Evolutionary conservation across 2,113 vertebrate species (phyloP), one percentile per base, ranked within the genome.

Genomic region (Cacatua alba): DNA sequence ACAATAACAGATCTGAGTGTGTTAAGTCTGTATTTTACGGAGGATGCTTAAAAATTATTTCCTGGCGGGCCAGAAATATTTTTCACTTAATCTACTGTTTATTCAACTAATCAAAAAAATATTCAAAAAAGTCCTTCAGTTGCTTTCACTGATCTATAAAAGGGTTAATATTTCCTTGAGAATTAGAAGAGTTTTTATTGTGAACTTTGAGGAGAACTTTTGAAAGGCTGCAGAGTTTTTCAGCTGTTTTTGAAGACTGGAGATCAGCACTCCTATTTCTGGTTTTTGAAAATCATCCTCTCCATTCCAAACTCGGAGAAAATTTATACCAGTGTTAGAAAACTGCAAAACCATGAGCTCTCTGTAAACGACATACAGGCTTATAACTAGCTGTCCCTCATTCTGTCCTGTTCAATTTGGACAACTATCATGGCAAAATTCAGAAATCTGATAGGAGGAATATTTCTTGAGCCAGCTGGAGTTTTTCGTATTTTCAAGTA

Each of bases 401-500:
- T 78, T 81, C 46, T 77, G 29, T 86, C 49, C 59, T 93, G 11
- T 64, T 93, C 76, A 72, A 31, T 15, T 71, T 79, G 76, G 48
- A 60, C 76, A 92, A 65, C 24, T 12, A 55, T 57, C 35, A 78
- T 20, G 57, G 67, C 35, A 92, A 79, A 84, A 94, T 72, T 86
- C 48, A 91, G 65, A 92, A 94, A 93, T 75, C 37, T 69, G 35
- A 86, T 92, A 92, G 88, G 92, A 88, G 76, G 86, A 17, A 33
- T 71, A 33, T 68, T 92, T 88, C 77, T 82, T 71, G 24, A 93
- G 39, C 17, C 1, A 3, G 11, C 13, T 79, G 55, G 71, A 84
- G 21, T 76, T 91, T 79, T 76, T 92, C 43, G 23, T 62, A 72
- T 97, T 95, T 96, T 95, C 78, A 84, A 87, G 84, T 95, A 92